Evolutionary conservation across 2,113 vertebrate genomes (phyloP).

Genomic region (Silurus glanis): DNA sequence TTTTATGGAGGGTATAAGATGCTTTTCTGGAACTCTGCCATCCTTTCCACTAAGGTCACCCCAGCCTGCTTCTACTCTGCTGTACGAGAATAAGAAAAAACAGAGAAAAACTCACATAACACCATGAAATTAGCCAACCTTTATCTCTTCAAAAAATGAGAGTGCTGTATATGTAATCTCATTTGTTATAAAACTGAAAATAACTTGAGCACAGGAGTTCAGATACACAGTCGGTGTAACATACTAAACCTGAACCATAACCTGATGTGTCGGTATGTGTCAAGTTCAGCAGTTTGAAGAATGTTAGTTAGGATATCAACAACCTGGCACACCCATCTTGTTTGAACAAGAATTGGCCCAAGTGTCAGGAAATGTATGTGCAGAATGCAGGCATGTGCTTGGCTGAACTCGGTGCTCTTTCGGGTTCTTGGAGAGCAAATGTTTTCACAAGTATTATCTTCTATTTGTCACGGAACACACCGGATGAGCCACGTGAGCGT

Average conservation of each 20-base stretch:
- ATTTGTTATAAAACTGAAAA: constrained; percentile 16
- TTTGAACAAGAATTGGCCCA: constrained; percentile 3
- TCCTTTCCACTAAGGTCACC: constrained; percentile 55
- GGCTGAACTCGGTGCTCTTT: constrained; percentile 13
- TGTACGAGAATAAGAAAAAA: constrained; percentile 18
- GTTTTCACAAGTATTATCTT: constrained; percentile 20
- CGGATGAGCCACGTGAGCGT: background rate
- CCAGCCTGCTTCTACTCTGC: constrained; percentile 31
- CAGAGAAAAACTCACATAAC: constrained; percentile 8
- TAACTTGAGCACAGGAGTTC: background rate
- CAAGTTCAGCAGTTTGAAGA: background rate
- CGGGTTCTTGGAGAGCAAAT: constrained; percentile 31
- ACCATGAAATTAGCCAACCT: background rate
- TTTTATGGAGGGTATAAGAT: constrained; percentile 55
- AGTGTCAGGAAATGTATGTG: constrained; percentile 32
- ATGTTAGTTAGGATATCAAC: background rate
- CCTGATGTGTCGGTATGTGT: background rate
- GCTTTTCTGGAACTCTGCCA: constrained; percentile 54
- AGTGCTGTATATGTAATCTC: constrained; percentile 28
- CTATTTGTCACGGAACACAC: background rate
- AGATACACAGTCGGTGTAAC: background rate
- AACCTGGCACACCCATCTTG: background rate
- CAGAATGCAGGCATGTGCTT: constrained; percentile 28
- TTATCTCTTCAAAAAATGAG: background rate
- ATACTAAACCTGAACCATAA: background rate